A percentile compares a stretch with the other conserved stretches of the same genome.
phyloP scores from a whole-genome alignment of 1,140 invertebrate genomes.

The Lasaia peninsularis region DNA sequence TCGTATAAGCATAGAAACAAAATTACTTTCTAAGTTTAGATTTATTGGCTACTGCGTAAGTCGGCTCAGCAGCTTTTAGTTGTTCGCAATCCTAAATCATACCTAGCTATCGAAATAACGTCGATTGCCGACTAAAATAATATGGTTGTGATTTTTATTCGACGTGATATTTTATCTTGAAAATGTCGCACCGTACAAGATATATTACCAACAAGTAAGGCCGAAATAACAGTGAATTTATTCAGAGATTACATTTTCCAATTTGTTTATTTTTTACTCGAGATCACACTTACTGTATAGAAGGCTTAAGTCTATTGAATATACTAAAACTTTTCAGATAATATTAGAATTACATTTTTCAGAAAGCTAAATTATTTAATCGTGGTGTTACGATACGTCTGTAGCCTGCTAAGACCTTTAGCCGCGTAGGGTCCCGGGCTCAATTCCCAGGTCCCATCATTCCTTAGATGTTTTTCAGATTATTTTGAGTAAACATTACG shows the following conservation, averaged over 20 bases:
- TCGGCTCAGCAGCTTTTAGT: conserved; percentile 53
- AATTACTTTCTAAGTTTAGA: conserved; percentile 71
- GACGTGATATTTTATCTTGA: conserved; percentile 12
- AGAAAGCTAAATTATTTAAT: too few species aligned
- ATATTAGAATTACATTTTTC: too few species aligned
- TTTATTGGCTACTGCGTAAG: conserved; percentile 64
- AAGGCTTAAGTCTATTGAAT: too few species aligned
- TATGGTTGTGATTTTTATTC: conserved; percentile 17
- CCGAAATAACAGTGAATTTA: conserved; percentile 7
- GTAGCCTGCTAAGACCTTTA: too few species aligned
- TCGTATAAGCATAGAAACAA: conserved; percentile 59
- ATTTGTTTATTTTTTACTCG: too few species aligned
- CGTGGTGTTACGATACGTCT: too few species aligned
- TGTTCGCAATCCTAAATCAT: conserved; percentile 69
- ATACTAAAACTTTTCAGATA: too few species aligned
- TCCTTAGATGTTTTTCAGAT: too few species aligned
- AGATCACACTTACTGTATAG: too few species aligned
- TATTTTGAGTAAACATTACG: too few species aligned
- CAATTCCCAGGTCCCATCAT: too few species aligned
- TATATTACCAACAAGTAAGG: conserved; percentile 6
- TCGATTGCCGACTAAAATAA: conserved; percentile 44
- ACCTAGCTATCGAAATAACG: conserved; percentile 26
- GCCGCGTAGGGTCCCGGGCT: too few species aligned
- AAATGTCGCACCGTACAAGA: conserved; percentile 9
- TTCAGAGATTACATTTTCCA: neutral